Percentiles rank a stretch among this genome's conserved stretches.
These are phyloP conservation scores for Mustela nigripes DNA, from an alignment of 2,113 vertebrate genomes.

Conservation along the genomic window DNA sequence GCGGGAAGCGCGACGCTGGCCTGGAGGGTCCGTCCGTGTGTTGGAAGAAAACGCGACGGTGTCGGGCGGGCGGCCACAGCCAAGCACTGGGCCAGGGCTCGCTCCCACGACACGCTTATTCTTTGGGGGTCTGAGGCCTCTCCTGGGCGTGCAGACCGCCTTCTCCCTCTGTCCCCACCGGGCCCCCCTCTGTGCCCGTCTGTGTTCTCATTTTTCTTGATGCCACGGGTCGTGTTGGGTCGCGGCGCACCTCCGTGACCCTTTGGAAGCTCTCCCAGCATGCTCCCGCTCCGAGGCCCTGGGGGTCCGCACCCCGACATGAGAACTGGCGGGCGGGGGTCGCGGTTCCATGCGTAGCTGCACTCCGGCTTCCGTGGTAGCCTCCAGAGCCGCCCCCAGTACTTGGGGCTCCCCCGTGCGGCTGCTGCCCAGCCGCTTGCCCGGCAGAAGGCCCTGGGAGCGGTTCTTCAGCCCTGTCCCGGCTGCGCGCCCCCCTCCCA, in stretches of 20 bases:
- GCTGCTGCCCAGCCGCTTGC: neutral
- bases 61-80: fast-evolving
- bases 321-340: no score
- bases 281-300: neutral
- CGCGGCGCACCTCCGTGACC: neutral
- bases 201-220: fast-evolving
- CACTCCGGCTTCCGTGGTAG: neutral
- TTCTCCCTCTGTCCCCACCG: fast-evolving
- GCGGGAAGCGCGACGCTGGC: no score
- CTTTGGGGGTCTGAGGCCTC: neutral
- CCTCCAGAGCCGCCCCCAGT: neutral
- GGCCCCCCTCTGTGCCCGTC: no score
- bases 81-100: fast-evolving
- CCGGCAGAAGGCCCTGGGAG: neutral
- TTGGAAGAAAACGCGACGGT: fast-evolving
- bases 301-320: no score
- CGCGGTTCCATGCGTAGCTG: fast-evolving
- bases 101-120: fast-evolving
- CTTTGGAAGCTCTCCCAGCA: fast-evolving
- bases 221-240: fast-evolving
- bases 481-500: fast-evolving
- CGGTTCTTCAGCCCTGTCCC: neutral
- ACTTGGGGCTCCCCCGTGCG: neutral
- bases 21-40: neutral
- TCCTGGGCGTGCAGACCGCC: fast-evolving